Base-by-base conservation (phyloP, 2,888 invertebrate species). In the Sphecodes monilicornis region DNA sequence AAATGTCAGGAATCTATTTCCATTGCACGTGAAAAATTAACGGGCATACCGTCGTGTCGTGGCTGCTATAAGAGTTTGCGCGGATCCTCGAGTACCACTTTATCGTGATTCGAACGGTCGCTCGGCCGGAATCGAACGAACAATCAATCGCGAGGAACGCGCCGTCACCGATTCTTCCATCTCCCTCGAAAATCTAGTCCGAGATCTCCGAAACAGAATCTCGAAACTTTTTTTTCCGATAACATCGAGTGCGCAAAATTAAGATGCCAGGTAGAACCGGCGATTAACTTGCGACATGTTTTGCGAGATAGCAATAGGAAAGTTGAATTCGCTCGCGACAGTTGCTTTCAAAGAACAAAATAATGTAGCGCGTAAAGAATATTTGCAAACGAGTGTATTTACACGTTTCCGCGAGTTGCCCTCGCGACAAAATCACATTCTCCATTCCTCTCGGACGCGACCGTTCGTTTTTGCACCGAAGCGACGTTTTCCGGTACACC, bases 1-100 rank as follows among this genome's bases (percentile, higher is more conserved):
- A 88, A 90, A 90, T 90, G 90, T 86, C 88, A 88, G 54, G 85
- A 87, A 83, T 90, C 86, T 90, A 89, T 88, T 88, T 89, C 85
- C 82, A 81, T 77, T 83, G 81, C 76, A 79, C 66, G 86, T 86
- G 69, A 87, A 89, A 90, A 70, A 90, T 87, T 85, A 80, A 90
- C 57, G 77, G 69, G 54, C 69, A 75, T 80, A 85, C 81, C 60
- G 39, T 72, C 60, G 39, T 72, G 82, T 54, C 39, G 60, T 70
- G 72, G 78, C 54, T 83, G 77, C 82, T 73, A 82, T 82, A 86
- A 78, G 85, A 72, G 71, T 46, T 79, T 68, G 66, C 22, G 76
- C 68, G 54, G 72, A 39, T 79, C 69, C 68, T 66, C 66, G 10
- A 36, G 66, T 66, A 66, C 66, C 66, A 66, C 36, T 66, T 36